Evolutionary conservation across 2,888 invertebrate species (phyloP), one percentile per base, ranked within the genome.

Genomic region (Idaea dimidiata): DNA sequence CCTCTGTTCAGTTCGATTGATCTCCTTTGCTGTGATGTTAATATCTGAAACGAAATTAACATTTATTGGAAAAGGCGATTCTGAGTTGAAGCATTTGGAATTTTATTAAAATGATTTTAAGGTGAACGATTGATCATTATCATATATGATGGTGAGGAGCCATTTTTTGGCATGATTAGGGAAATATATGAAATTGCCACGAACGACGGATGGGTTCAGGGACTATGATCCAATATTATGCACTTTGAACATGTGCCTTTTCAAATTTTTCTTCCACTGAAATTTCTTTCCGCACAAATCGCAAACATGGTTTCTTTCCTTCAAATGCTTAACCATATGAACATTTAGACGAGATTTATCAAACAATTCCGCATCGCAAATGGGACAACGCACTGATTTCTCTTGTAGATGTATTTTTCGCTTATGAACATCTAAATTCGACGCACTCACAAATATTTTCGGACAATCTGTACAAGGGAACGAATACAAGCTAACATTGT

Each of bases 231-330:
- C 53, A 10, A 67, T 58, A 61, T 63, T 64, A 64, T 87, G 69
- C 7, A 58, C 62, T 14, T 66, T 66, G 16, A 64, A 60, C 70
- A 92, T 84, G 69, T 94, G 94, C 0, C 88, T 88, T 31, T 88
- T 89, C 57, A 94, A 79, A 70, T 94, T 93, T 62, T 93, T 94
- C 68, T 92, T 92, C 69, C 67, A 67, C 14, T 66, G 66, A 64
- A 93, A 91, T 70, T 89, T 89, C 62, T 91, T 92, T 0, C 91
- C 90, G 68, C 94, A 94, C 2, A 93, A 79, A 59, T 94, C 91
- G 66, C 94, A 94, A 59, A 92, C 87, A 66, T 91, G 92, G 14
- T 86, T 84, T 6, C 87, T 84, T 4, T 91, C 91, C 7, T 87
- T 88, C 14, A 84, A 81, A 74, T 93, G 93, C 43, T 86, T 86